Evolutionary conservation across 2,888 invertebrate genomes (phyloP).

Genomic region (Hecatera dysodea): DNA sequence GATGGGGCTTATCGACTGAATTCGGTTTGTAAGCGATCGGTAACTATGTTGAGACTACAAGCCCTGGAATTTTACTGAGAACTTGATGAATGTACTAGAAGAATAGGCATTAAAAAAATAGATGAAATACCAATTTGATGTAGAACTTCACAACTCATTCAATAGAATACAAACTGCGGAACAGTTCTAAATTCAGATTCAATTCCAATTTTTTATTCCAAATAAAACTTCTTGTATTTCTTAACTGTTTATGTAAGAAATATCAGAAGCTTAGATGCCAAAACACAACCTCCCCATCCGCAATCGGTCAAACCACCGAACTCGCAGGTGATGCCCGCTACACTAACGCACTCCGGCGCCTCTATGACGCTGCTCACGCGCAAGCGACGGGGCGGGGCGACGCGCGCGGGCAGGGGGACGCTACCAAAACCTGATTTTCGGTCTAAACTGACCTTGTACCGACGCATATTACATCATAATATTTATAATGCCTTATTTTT

Average conservation of each 20-base stretch:
- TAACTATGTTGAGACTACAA: too few relatives aligned
- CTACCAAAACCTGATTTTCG: constrained; percentile 88
- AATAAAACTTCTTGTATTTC: too few relatives aligned
- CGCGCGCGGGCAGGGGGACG: constrained; percentile 67
- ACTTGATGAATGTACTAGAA: too few relatives aligned
- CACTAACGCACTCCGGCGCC: constrained; percentile 69
- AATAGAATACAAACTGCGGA: background rate
- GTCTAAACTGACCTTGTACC: constrained; percentile 89
- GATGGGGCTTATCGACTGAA: too few relatives aligned
- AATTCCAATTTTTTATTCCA: too few relatives aligned
- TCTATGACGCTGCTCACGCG: constrained; percentile 79
- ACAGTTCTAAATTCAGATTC: background rate
- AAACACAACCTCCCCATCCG: background rate
- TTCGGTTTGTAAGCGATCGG: too few relatives aligned
- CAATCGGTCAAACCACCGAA: constrained; percentile 33
- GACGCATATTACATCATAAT: constrained; percentile 88
- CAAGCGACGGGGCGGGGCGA: constrained; percentile 62
- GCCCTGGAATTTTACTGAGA: too few relatives aligned
- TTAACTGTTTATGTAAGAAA: too few relatives aligned
- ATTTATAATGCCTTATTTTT: constrained; percentile 84
- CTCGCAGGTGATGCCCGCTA: constrained; percentile 48
- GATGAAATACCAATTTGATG: too few relatives aligned
- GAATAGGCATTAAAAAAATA: too few relatives aligned
- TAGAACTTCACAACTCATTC: too few relatives aligned
- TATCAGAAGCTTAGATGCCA: background rate